Conservation (phyloP, 2,888 invertebrate species). For the Adelognathus sp. region DNA sequence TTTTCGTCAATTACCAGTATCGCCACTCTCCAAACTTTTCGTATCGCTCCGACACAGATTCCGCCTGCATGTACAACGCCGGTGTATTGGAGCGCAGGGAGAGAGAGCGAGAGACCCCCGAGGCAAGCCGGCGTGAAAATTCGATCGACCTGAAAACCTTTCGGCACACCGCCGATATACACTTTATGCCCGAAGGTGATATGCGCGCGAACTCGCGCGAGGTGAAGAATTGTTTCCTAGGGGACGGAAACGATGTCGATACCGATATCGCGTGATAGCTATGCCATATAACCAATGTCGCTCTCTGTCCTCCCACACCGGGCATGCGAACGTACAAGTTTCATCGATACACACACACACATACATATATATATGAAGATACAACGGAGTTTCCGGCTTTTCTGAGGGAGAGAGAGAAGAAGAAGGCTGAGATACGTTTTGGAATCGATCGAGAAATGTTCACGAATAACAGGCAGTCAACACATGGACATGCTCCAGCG, state of each 20-base stretch:
- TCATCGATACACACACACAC: neutral
- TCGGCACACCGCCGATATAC: neutral
- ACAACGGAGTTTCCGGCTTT: neutral
- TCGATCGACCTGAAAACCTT: conserved; percentile 14
- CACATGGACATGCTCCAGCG: neutral
- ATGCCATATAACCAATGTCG: neutral
- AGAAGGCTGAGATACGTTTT: conserved; percentile 3
- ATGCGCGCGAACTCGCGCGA: neutral
- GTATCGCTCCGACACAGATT: no score
- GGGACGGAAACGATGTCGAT: conserved; percentile 25
- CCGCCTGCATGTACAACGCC: no score
- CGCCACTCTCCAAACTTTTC: no score
- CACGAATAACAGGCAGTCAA: neutral
- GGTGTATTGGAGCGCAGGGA: no score
- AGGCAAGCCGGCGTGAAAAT: neutral
- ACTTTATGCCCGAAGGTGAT: conserved; percentile 3
- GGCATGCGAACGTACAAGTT: conserved; percentile 19
- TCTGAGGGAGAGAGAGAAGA: neutral
- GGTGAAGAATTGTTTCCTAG: conserved; percentile 34
- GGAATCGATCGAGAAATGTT: conserved; percentile 12
- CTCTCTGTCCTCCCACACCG: neutral
- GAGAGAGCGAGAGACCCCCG: no score
- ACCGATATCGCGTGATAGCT: neutral
- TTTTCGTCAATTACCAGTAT: no score
- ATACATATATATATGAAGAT: no score